Evolutionary conservation across 2,797 vertebrate species (phyloP).

Genomic region (Labroides dimidiatus): DNA sequence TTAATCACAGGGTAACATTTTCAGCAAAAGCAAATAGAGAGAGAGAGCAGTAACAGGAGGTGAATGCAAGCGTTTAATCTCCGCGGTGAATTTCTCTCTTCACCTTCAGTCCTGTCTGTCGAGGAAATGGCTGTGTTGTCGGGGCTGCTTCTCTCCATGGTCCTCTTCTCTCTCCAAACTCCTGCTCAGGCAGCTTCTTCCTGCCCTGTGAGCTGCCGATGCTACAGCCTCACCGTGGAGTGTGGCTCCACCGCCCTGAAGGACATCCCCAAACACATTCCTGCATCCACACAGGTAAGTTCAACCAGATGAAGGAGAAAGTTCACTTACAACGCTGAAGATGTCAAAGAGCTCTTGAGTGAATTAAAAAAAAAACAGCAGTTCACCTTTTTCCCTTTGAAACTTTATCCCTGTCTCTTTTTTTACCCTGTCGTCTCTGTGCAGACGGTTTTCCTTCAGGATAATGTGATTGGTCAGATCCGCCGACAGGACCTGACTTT

Average conservation of each 20-base stretch:
- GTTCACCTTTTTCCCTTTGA: not conserved
- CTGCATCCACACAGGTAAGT: conserved; percentile 83
- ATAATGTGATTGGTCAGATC: conserved; percentile 89
- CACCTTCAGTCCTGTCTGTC: conserved; percentile 20
- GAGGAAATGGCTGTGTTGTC: conserved; percentile 57
- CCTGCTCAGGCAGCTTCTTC: conserved; percentile 42
- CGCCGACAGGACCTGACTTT: conserved; percentile 82
- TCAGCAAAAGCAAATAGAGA: too few species aligned
- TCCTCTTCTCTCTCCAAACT: conserved; percentile 59
- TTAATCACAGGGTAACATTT: too few species aligned
- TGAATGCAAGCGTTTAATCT: not conserved
- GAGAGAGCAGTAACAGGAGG: too few species aligned
- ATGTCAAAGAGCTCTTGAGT: not conserved
- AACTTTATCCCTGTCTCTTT: too few species aligned
- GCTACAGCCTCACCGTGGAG: conserved; percentile 90
- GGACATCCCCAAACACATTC: conserved; percentile 81
- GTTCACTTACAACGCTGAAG: not conserved
- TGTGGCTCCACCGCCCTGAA: conserved; percentile 85
- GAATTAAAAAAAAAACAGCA: conserved; percentile 6
- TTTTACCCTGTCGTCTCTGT: not conserved
- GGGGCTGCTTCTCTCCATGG: conserved; percentile 43
- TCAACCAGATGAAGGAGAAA: not conserved
- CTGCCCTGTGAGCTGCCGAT: conserved; percentile 85
- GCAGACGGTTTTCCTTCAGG: conserved; percentile 93
- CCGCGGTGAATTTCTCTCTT: conserved; percentile 1